Evolutionary conservation across 2,888 invertebrate genomes (phyloP), one percentile per base, ranked within the genome.

Genomic region (Apodemia hepburni): DNA sequence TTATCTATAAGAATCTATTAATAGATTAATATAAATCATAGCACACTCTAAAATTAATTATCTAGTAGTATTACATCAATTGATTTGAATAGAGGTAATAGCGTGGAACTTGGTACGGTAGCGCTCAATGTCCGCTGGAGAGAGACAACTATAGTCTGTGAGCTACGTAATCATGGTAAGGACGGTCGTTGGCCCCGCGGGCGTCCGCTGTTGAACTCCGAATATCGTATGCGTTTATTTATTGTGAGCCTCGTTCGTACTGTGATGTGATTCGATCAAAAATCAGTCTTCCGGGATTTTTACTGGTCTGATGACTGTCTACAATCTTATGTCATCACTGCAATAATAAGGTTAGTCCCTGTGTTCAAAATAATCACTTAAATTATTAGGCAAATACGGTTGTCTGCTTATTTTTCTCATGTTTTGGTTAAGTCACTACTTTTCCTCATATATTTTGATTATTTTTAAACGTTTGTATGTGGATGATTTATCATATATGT

Each of bases 161-260:
- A 77, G 85, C 74, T 75, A 76, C 83, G 80, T 80, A 78, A 83
- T 80, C 80, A 82, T 82, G 86, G 83, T 91, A 91, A 91, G 91
- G 91, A 91, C 91, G 91, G 91, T 90, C 88, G 91, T 87, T 88
- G 88, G 78, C 87, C 89, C 85, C 84, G 79, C 80, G 76, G 71
- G 73, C 86, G 86, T 79, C 88, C 88, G 87, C 87, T 78, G 82
- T 82, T 91, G 89, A 91, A 90, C 91, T 90, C 85, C 88, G 80
- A 88, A 91, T 87, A 82, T 83, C 82, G 82, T 83, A 84, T 82
- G 81, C 82, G 81, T 82, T 82, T 73, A 76, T 75, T 76, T 75
- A 75, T 74, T 72, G 69, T 70, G 69, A 65, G 70, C 65, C 66
- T 70, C 61, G 70, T 71, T 68, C 69, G 69, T 70, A 68, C 69